These are phyloP conservation scores for Zaprionus gabonicus DNA, from an alignment of 1,140 invertebrate genomes.

Conservation along the genomic window DNA sequence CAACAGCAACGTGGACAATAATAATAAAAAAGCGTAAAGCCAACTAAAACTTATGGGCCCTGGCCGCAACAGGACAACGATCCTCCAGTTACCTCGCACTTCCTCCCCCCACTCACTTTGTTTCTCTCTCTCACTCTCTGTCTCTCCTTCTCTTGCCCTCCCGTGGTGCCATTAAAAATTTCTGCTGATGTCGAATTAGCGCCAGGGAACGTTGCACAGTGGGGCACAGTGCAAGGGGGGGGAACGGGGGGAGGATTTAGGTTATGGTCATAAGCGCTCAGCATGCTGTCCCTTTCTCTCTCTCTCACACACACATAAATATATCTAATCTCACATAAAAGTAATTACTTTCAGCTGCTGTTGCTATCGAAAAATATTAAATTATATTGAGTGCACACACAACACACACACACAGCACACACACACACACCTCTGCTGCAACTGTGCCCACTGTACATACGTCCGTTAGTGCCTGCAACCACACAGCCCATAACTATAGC, in stretches of 20 bases:
- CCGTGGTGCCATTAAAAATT: conserved; percentile 65
- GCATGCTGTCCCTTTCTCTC: neutral
- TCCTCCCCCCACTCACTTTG: neutral
- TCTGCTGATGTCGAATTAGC: conserved; percentile 77
- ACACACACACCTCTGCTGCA: conserved; percentile 15
- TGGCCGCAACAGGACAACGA: conserved; percentile 11
- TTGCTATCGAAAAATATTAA: conserved; percentile 82
- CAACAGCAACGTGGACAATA: neutral
- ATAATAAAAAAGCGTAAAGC: conserved; percentile 39
- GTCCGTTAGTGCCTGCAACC: conserved; percentile 1
- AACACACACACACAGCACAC: conserved; percentile 19
- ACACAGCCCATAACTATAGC: conserved; percentile 67
- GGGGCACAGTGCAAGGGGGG: neutral
- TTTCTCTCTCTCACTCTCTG: neutral
- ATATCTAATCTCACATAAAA: conserved; percentile 82
- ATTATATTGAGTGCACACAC: conserved; percentile 77
- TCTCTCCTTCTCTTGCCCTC: neutral
- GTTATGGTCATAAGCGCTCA: conserved; percentile 40
- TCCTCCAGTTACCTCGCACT: neutral
- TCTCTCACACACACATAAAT: conserved; percentile 63
- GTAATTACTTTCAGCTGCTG: conserved; percentile 82
- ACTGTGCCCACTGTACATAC: neutral
- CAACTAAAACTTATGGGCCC: conserved; percentile 44
- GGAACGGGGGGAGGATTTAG: neutral
- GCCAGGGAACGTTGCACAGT: neutral